These are phyloP conservation scores for Cairina moschata DNA, from an alignment of 2,113 vertebrate genomes.

Conservation along the genomic window DNA sequence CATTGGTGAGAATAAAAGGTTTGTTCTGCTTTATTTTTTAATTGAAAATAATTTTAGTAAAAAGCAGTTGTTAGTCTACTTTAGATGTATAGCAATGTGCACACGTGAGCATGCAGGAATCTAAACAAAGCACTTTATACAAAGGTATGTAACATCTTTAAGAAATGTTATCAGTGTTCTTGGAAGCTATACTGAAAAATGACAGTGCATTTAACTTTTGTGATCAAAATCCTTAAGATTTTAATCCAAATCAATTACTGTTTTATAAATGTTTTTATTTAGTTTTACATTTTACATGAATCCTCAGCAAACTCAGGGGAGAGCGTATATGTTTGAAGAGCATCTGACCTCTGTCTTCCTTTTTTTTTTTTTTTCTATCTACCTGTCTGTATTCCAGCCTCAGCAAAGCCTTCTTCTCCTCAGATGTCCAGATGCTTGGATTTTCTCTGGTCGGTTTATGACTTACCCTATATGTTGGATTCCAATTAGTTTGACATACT, in stretches of 20 bases:
- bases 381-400: background rate
- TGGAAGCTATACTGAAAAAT: conserved; percentile 11
- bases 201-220: background rate
- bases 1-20: conserved; percentile 18
- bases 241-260: background rate
- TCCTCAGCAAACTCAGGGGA: background rate
- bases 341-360: background rate
- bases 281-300: background rate
- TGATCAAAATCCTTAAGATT: background rate
- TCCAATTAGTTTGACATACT: background rate
- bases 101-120: background rate
- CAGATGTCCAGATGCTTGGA: background rate
- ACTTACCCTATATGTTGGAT: background rate
- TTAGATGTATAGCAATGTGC: background rate
- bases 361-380: background rate
- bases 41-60: conserved; percentile 28
- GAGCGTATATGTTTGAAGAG: background rate
- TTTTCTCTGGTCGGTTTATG: background rate
- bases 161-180: background rate
- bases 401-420: background rate
- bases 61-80: conserved; percentile 5
- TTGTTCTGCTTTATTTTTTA: background rate
- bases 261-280: background rate
- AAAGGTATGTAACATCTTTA: background rate
- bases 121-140: background rate